phyloP scores from a whole-genome alignment of 1,140 invertebrate species.

The Teleogryllus occipitalis region DNA sequence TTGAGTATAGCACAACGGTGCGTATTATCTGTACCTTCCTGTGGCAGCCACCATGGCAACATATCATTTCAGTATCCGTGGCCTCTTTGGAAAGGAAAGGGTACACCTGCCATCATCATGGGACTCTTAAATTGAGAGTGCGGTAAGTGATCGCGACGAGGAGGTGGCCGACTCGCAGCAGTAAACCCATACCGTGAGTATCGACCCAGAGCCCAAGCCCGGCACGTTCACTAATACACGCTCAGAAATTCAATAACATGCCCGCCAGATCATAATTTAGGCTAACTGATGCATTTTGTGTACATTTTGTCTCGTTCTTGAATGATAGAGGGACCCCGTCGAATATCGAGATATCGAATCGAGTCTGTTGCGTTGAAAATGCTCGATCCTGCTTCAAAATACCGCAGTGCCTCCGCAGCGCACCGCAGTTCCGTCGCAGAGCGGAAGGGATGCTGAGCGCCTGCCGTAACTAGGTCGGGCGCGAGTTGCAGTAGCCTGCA shows the following conservation, averaged over 20 bases:
- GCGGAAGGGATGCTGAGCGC: neutral
- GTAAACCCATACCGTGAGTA: neutral
- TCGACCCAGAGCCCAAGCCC: neutral
- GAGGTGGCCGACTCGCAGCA: too few relatives aligned
- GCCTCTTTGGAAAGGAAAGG: neutral
- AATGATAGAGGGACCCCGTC: neutral
- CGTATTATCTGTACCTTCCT: too few relatives aligned
- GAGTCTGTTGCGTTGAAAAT: neutral
- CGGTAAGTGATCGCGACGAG: neutral
- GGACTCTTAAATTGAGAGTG: neutral
- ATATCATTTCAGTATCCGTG: neutral
- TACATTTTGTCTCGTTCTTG: neutral
- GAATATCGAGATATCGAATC: slow-evolving; percentile 4
- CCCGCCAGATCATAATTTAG: neutral
- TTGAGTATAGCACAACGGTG: too few relatives aligned
- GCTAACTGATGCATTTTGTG: neutral
- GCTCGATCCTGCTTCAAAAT: neutral
- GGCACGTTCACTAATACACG: neutral
- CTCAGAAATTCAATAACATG: neutral
- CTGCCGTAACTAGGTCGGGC: neutral
- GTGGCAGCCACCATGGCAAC: neutral
- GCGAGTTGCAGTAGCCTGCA: slow-evolving; percentile 25
- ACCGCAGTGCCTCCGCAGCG: neutral
- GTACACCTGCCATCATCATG: neutral
- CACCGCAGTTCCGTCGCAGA: neutral